Evolutionary conservation across 2,113 vertebrate genomes (phyloP), one percentile per base, ranked within the genome.

Genomic region (Clupea harengus): DNA sequence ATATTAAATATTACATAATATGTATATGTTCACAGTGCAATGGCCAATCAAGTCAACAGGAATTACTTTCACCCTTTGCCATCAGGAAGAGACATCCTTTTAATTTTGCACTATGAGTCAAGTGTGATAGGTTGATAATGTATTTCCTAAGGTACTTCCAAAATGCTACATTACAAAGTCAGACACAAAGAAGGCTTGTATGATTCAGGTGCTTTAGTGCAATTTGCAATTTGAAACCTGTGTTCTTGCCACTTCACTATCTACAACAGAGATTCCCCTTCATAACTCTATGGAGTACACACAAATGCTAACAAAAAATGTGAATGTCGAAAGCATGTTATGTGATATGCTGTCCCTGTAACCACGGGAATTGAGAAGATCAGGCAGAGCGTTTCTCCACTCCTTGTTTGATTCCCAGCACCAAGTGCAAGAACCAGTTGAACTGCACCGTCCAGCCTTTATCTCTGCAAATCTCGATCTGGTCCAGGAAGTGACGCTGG

Each of bases 401-500:
- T 9, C 98, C 98, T 94, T 99, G 98, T 89, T 99, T 99, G 92
- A 99, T 99, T 83, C 98, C 98, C 78, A 99, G 95, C 86, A 99
- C 98, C 92, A 99, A 95, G 86, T 99, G 98, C 75, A 99, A 94
- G 90, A 99, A 99, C 98, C 98, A 99, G 92, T 99, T 99, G 89
- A 99, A 97, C 89, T 99, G 98, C 67, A 99, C 98, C 3, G 98
- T 99, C 98, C 98, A 99, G 83, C 98, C 98, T 90, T 99, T 99
- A 91, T 99, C 98, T 90, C 97, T 94, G 93, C 98, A 99, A 89
- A 99, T 97, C 92, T 99, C 98, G 10, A 99, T 99, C 93, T 99
- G 98, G 87, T 99, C 98, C 88, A 99, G 95, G 64, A 99, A 97
- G 94, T 99, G 96, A 90, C 96, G 97, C 91, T 98, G 96, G 0